Conservation (phyloP, 1,140 invertebrate species). For the Platyscapa corneri region DNA sequence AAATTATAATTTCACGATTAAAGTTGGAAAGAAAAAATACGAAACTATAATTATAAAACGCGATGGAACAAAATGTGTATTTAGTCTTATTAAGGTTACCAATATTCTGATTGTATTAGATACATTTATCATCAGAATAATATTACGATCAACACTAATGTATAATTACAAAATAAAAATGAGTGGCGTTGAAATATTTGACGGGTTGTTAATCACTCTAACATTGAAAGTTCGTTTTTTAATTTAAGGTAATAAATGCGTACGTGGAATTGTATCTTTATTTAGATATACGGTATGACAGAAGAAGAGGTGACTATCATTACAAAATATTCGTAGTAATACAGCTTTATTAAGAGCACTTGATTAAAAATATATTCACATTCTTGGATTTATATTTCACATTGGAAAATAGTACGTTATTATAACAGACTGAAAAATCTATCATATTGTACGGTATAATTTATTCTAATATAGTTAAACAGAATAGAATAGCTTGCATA, state of each 20-base stretch:
- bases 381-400: too few relatives aligned
- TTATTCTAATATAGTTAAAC: too few relatives aligned
- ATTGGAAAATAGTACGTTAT: too few relatives aligned
- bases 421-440: too few relatives aligned
- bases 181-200: background rate
- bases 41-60: background rate
- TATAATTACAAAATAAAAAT: background rate
- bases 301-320: background rate
- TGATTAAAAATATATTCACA: too few relatives aligned
- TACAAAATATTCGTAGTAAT: background rate
- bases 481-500: too few relatives aligned
- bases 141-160: background rate
- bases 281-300: background rate
- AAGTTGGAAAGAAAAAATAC: background rate
- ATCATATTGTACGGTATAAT: too few relatives aligned
- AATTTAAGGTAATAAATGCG: background rate
- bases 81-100: conserved; percentile 3
- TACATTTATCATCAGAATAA: background rate
- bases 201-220: background rate
- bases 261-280: background rate
- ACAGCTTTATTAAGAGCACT: too few relatives aligned
- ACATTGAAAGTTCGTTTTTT: background rate
- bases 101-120: background rate
- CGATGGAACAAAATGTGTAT: background rate
- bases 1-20: too few relatives aligned